Evolutionary conservation across 2,797 vertebrate genomes (phyloP).

Genomic region (Phrynocephalus forsythii): DNA sequence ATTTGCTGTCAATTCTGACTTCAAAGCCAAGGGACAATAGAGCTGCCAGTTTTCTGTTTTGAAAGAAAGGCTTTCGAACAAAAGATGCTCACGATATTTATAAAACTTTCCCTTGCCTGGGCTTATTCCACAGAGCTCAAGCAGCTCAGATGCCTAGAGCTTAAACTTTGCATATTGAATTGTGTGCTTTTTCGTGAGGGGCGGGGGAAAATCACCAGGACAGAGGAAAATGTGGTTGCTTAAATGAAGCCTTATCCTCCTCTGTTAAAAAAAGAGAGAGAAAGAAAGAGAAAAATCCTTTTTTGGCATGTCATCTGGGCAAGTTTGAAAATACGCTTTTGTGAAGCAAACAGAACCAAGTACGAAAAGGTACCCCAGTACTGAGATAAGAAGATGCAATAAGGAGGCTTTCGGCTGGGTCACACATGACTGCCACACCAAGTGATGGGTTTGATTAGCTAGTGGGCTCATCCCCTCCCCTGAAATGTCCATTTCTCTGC

Average conservation of each 20-base stretch:
- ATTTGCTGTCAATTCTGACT: conserved; percentile 51
- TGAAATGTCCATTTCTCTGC: neutral
- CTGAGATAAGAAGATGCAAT: conserved; percentile 17
- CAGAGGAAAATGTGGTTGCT: conserved; percentile 23
- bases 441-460: neutral
- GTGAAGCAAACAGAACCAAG: conserved; percentile 26
- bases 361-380: neutral
- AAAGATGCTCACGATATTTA: conserved; percentile 13
- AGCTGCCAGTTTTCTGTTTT: conserved; percentile 50
- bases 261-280: neutral
- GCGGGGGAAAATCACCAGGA: neutral
- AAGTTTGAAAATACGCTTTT: conserved; percentile 19
- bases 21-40: conserved; percentile 47
- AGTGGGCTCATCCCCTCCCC: neutral
- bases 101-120: conserved; percentile 6
- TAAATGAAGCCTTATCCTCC: conserved; percentile 40
- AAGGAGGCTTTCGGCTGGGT: neutral
- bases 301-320: conserved; percentile 27
- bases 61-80: neutral
- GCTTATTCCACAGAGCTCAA: conserved; percentile 22
- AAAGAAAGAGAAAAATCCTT: neutral
- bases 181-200: neutral
- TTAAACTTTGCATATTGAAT: conserved; percentile 9
- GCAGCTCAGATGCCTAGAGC: conserved; percentile 4
- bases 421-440: neutral